A percentile compares a stretch with the other conserved stretches of the same genome.
Evolutionary conservation across 2,113 vertebrate species (phyloP).

Genomic region (Scytalopus superciliaris): DNA sequence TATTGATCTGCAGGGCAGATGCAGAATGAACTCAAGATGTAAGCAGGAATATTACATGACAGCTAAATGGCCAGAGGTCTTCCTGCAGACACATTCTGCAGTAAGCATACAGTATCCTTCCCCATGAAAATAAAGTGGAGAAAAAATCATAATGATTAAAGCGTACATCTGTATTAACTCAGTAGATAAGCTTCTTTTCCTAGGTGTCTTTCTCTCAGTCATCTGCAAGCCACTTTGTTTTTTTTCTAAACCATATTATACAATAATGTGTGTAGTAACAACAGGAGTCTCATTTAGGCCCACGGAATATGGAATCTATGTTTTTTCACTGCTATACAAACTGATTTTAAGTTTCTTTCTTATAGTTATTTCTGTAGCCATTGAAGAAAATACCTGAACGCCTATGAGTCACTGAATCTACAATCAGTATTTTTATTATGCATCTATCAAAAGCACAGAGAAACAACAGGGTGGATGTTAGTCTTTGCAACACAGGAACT

Average conservation of each 20-base stretch:
- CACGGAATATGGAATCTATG: neutral
- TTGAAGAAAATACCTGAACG: neutral
- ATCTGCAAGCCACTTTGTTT: neutral
- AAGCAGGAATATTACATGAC: neutral
- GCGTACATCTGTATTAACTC: neutral
- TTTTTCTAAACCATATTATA: neutral
- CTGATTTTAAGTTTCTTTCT: neutral
- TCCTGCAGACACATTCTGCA: neutral
- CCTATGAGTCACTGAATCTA: neutral
- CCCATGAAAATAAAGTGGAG: neutral
- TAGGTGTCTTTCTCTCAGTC: neutral
- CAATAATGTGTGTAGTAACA: neutral
- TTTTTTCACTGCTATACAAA: neutral
- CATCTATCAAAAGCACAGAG: neutral
- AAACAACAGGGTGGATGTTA: neutral
- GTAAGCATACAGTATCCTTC: neutral
- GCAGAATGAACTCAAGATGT: neutral
- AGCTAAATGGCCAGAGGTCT: neutral
- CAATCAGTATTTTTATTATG: neutral
- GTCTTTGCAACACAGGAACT: neutral
- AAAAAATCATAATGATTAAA: neutral
- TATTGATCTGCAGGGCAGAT: neutral
- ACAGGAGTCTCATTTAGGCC: neutral
- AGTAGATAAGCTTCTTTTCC: neutral
- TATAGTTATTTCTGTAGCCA: neutral